A percentile compares a stretch with the other conserved stretches of the same genome.
phyloP scores from a whole-genome alignment of 2,797 vertebrate species.

The Capromys pilorides region DNA sequence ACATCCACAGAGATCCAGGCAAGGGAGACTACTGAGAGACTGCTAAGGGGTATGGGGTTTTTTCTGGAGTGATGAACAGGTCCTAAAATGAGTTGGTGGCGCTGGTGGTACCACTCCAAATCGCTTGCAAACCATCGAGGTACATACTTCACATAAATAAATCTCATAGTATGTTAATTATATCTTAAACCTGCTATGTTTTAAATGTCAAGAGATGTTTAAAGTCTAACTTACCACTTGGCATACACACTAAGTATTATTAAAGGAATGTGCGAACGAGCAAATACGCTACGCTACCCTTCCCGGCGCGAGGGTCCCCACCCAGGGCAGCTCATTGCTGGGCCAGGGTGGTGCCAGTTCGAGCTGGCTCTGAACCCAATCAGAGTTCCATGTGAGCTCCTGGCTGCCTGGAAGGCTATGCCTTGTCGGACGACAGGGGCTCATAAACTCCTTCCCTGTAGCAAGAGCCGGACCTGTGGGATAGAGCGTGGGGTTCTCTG shows the following conservation, averaged over 20 bases:
- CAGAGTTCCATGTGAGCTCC: neutral
- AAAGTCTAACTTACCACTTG: conserved; percentile 35
- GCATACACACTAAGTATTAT: neutral
- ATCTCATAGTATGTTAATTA: neutral
- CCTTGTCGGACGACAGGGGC: conserved; percentile 32
- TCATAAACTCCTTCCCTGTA: conserved; percentile 2
- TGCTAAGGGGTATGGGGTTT: neutral
- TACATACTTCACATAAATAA: neutral
- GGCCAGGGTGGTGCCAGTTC: neutral
- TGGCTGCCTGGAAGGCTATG: neutral
- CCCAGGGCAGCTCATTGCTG: neutral
- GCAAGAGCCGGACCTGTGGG: neutral
- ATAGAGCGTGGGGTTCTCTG: neutral
- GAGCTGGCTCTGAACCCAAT: neutral
- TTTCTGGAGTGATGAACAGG: neutral
- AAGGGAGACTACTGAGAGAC: neutral
- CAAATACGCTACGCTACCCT: neutral
- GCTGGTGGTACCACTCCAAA: neutral
- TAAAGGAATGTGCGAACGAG: neutral
- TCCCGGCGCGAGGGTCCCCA: neutral
- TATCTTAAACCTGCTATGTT: conserved; percentile 49
- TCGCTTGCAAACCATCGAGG: neutral
- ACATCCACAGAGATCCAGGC: neutral
- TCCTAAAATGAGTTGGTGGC: conserved; percentile 41
- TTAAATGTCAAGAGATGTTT: conserved; percentile 43